phyloP scores from a whole-genome alignment of 2,888 invertebrate species.

The Epinotia brunnichana region DNA sequence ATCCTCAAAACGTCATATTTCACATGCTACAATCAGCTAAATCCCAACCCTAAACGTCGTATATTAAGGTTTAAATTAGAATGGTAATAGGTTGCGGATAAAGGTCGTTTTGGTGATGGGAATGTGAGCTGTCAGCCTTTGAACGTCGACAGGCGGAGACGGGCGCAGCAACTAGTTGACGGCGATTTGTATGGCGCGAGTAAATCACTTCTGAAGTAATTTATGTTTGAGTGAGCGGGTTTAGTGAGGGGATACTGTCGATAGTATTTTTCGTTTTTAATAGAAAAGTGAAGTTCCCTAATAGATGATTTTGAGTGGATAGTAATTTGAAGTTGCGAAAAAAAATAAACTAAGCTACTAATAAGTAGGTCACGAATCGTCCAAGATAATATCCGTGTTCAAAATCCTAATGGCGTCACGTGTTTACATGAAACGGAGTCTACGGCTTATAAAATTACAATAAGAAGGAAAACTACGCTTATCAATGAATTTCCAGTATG shows the following conservation, averaged over 20 bases:
- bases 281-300: neutral
- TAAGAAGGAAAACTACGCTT: too few relatives aligned
- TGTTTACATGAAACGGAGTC: too few relatives aligned
- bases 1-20: constrained; percentile 1
- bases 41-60: neutral
- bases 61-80: neutral
- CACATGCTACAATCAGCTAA: neutral
- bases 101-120: constrained; percentile 7
- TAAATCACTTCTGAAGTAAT: constrained; percentile 82
- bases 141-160: constrained; percentile 66
- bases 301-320: too few relatives aligned
- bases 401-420: too few relatives aligned
- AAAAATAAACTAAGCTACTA: neutral
- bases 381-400: too few relatives aligned
- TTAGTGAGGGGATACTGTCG: constrained; percentile 64
- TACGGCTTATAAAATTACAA: too few relatives aligned
- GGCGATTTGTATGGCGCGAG: constrained; percentile 75
- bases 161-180: constrained; percentile 71
- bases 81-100: neutral
- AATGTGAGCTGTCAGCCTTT: constrained; percentile 50
- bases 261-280: constrained; percentile 46
- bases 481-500: too few relatives aligned
- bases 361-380: too few relatives aligned
- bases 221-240: constrained; percentile 65
- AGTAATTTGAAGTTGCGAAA: neutral